Evolutionary conservation across 2,888 invertebrate species (phyloP).

Genomic region (Aspidiotus rigidus): DNA sequence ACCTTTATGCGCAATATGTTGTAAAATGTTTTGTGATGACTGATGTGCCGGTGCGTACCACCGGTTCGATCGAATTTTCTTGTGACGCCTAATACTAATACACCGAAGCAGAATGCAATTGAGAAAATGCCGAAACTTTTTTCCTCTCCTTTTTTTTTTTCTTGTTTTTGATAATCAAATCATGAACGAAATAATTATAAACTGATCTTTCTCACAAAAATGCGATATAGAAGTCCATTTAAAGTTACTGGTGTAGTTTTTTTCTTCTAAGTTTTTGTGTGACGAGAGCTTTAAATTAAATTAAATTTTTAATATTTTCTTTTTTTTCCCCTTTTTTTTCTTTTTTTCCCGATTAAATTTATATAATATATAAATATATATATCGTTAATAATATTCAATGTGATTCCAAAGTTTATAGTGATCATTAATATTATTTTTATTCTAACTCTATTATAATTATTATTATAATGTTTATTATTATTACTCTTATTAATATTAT

Average conservation of each 20-base stretch:
- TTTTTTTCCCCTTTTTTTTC: too few species aligned
- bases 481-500: too few species aligned
- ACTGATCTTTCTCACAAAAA: too few species aligned
- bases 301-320: conserved; percentile 26
- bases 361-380: too few species aligned
- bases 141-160: too few species aligned
- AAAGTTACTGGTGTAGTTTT: conserved; percentile 9
- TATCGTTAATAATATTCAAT: conserved; percentile 31
- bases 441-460: conserved; percentile 10
- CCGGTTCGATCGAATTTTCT: background rate
- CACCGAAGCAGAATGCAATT: too few species aligned
- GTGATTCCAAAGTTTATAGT: conserved; percentile 32
- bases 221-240: too few species aligned
- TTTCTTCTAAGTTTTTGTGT: conserved; percentile 17
- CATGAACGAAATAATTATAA: too few species aligned
- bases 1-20: background rate
- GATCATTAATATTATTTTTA: conserved; percentile 26
- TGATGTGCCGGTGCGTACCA: conserved; percentile 1
- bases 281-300: conserved; percentile 31
- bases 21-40: conserved; percentile 5
- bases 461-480: background rate
- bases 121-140: too few species aligned
- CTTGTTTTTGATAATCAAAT: too few species aligned
- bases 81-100: too few species aligned
- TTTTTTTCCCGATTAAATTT: background rate